Evolutionary conservation across 2,888 invertebrate species (phyloP).

Genomic region (Psylliodes chrysocephalus): DNA sequence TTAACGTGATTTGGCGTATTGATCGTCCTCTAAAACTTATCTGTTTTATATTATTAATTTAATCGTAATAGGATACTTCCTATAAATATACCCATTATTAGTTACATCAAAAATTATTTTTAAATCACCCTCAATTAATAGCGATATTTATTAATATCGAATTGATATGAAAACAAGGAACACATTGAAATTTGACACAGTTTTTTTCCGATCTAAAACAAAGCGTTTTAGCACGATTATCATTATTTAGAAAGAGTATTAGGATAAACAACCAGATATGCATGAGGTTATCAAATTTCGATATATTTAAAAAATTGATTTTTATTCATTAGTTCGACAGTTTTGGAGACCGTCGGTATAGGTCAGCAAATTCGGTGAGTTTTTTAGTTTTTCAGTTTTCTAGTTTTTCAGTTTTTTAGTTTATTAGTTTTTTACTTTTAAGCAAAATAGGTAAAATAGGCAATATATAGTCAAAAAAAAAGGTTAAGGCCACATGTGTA

Average conservation of each 20-base stretch:
- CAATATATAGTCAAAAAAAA: not conserved
- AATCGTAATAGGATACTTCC: not conserved
- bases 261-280: conserved; percentile 39
- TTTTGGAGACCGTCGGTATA: conserved; percentile 5
- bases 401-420: too few relatives aligned
- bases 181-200: conserved; percentile 12
- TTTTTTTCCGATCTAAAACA: conserved; percentile 19
- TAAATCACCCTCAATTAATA: conserved; percentile 1
- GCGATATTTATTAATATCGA: not conserved
- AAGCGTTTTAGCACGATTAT: conserved; percentile 5
- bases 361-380: conserved; percentile 21
- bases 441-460: too few relatives aligned
- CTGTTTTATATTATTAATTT: too few relatives aligned
- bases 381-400: not conserved
- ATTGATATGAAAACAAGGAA: conserved; percentile 19
- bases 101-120: not conserved
- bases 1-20: not conserved
- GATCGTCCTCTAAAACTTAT: not conserved
- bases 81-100: not conserved
- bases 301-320: conserved; percentile 42
- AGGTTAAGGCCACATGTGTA: not conserved
- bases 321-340: conserved; percentile 34
- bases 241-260: conserved; percentile 30
- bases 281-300: conserved; percentile 41
- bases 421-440: too few relatives aligned